A percentile compares a stretch with the other conserved stretches of the same genome.
Evolutionary conservation across 64 coral and sea anemone genomes (phyloP).

Genomic region (Stichodactyla helianthus): DNA sequence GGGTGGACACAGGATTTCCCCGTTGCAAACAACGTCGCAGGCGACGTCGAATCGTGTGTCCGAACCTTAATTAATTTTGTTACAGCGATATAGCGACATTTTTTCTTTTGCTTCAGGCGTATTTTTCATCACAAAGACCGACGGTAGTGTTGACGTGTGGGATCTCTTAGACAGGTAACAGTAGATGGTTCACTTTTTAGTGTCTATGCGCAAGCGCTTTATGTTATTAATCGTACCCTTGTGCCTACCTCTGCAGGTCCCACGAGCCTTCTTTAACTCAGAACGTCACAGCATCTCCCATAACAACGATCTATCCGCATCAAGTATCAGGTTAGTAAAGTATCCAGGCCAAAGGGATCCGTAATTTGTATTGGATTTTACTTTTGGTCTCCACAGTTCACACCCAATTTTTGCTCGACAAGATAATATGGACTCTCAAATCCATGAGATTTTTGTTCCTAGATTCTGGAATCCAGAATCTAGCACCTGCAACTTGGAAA

Average conservation of each 20-base stretch:
- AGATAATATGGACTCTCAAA: no score
- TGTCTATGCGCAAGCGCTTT: not conserved
- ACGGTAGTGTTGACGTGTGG: constrained; percentile 96
- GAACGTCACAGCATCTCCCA: constrained; percentile 79
- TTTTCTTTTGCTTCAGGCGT: constrained; percentile 57
- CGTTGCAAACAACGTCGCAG: no score
- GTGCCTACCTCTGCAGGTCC: constrained; percentile 32
- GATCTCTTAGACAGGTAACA: constrained; percentile 88
- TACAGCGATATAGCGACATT: not conserved
- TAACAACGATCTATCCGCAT: constrained; percentile 82
- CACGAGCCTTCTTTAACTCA: constrained; percentile 70
- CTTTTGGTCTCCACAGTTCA: no score
- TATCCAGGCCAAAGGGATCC: not conserved
- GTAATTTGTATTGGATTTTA: no score
- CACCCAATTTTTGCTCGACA: no score
- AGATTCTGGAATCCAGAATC: no score
- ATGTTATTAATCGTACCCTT: not conserved
- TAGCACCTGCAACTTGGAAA: no score
- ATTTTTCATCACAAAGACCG: constrained; percentile 89
- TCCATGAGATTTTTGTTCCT: no score
- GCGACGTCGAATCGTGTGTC: no score
- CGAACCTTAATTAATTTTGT: not conserved
- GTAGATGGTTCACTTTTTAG: not conserved
- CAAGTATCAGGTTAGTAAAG: constrained; percentile 84
- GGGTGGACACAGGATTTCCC: no score